Evolutionary conservation across 2,888 invertebrate genomes (phyloP).

Genomic region (Noctua janthe): DNA sequence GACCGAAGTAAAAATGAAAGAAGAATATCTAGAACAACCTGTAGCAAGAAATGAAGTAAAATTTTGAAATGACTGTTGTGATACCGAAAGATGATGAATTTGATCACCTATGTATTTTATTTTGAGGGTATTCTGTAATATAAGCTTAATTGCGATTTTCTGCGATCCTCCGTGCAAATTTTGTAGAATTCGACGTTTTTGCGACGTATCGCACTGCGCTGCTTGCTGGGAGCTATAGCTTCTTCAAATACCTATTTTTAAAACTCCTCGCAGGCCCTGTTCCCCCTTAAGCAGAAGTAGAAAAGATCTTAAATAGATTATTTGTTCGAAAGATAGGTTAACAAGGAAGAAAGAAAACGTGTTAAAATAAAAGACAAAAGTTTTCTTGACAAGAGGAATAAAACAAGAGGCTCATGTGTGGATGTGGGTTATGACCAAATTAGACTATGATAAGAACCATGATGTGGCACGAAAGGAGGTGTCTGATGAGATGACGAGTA

Average conservation of each 20-base stretch:
- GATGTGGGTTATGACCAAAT: not conserved
- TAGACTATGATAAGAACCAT: not conserved
- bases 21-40: not conserved
- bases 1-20: no score
- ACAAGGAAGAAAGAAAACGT: not conserved
- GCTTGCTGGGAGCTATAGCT: no score
- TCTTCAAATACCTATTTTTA: no score
- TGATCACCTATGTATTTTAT: not conserved
- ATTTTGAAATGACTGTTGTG: not conserved
- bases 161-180: no score
- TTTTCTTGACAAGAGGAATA: not conserved
- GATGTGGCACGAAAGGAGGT: no score
- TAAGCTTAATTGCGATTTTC: not conserved
- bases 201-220: no score
- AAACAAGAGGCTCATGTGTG: not conserved
- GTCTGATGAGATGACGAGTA: no score
- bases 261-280: no score
- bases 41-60: not conserved
- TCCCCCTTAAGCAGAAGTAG: no score
- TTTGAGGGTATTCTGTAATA: not conserved
- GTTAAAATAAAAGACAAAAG: not conserved
- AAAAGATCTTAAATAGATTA: no score
- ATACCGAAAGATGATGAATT: not conserved
- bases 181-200: no score
- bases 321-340: not conserved